Percentiles rank a stretch among this genome's conserved stretches.
Evolutionary conservation across 92 coral and sea anemone species (phyloP).

Genomic region (Metridium senile): DNA sequence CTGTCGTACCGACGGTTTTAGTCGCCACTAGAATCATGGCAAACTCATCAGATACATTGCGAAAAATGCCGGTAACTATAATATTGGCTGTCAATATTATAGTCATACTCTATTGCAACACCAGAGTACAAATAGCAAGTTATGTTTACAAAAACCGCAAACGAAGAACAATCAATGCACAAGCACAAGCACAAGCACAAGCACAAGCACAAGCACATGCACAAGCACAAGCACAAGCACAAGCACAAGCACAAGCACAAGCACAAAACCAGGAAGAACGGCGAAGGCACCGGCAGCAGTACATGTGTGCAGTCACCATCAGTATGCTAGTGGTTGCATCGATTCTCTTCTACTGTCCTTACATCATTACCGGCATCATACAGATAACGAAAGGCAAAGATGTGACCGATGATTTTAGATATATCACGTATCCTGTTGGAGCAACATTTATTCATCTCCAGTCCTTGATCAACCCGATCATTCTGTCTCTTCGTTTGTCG

Average conservation of each 20-base stretch:
- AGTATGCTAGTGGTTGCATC: neutral
- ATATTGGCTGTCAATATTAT: too few species aligned
- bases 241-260: neutral
- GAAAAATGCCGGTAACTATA: neutral
- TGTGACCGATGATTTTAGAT: neutral
- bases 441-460: neutral
- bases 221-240: too few species aligned
- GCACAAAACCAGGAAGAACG: neutral
- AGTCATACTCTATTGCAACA: neutral
- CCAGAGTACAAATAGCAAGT: neutral
- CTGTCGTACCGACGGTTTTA: neutral
- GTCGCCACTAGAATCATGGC: neutral
- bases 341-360: too few species aligned
- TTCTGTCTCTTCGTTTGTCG: slow-evolving; percentile 15
- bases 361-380: too few species aligned
- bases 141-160: too few species aligned
- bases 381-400: neutral
- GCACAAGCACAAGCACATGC: too few species aligned
- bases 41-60: neutral
- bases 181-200: too few species aligned
- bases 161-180: slow-evolving; percentile 14
- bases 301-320: neutral
- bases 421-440: neutral
- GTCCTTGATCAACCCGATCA: slow-evolving; percentile 9
- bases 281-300: neutral